These are phyloP conservation scores for Leucophenga maculata DNA, from an alignment of 2,888 invertebrate species.

Conservation along the genomic window DNA sequence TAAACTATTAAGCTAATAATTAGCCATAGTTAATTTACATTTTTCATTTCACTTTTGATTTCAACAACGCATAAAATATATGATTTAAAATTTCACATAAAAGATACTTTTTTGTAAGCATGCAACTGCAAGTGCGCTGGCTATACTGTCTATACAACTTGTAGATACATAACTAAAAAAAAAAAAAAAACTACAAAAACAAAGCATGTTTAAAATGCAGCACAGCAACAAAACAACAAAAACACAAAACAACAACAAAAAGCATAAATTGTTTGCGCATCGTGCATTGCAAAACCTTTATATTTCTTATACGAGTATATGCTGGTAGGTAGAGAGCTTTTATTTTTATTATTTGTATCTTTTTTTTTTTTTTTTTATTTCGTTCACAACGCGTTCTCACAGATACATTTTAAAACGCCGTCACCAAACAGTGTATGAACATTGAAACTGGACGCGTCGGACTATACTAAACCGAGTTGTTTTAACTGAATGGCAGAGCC, in stretches of 20 bases:
- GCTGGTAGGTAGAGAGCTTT: too few species aligned
- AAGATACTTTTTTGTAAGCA: not conserved
- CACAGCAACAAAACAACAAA: not conserved
- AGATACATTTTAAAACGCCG: not conserved
- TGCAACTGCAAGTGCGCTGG: not conserved
- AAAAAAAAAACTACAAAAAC: too few species aligned
- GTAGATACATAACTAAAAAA: too few species aligned
- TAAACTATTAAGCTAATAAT: too few species aligned
- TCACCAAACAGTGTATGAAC: slow-evolving; percentile 25
- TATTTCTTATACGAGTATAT: slow-evolving; percentile 16
- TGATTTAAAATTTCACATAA: not conserved
- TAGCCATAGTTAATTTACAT: too few species aligned
- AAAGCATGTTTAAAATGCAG: not conserved
- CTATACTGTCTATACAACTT: not conserved
- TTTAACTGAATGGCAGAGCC: not conserved
- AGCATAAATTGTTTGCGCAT: slow-evolving; percentile 26
- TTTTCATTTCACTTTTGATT: too few species aligned
- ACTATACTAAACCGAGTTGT: slow-evolving; percentile 24
- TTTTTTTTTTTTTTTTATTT: not conserved
- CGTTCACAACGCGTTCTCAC: not conserved
- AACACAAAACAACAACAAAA: not conserved
- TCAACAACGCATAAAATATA: too few species aligned
- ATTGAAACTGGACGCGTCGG: slow-evolving; percentile 47
- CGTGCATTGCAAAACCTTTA: slow-evolving; percentile 30
- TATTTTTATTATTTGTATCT: slow-evolving; percentile 38